Evolutionary conservation across 2,797 vertebrate genomes (phyloP).

Genomic region (Echeneis naucrates): DNA sequence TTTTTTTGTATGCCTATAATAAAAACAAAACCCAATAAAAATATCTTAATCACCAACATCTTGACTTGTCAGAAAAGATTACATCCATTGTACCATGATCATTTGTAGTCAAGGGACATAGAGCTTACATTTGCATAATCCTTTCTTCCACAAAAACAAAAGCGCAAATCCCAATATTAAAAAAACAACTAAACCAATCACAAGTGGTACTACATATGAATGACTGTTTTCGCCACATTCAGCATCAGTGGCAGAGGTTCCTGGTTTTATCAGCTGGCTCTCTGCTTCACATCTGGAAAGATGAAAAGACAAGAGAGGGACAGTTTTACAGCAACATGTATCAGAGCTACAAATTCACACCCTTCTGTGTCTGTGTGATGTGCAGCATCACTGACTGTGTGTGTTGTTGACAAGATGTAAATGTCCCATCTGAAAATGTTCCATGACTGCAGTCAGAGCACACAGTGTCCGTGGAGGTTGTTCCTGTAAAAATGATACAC

Average conservation of each 20-base stretch:
- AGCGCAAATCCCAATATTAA: neutral
- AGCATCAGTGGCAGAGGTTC: slow-evolving; percentile 48
- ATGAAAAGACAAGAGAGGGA: too few relatives aligned
- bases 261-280: slow-evolving; percentile 17
- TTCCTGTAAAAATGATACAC: slow-evolving; percentile 51
- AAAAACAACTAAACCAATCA: accelerated
- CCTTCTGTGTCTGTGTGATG: neutral
- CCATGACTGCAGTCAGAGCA: slow-evolving; percentile 60
- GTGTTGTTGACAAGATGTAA: slow-evolving; percentile 58
- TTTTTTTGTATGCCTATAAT: neutral
- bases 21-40: neutral
- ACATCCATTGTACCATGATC: neutral
- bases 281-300: slow-evolving; percentile 57
- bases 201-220: too few relatives aligned
- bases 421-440: slow-evolving; percentile 66
- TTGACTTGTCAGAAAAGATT: neutral
- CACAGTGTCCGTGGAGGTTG: slow-evolving; percentile 43
- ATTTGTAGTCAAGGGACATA: neutral
- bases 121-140: neutral
- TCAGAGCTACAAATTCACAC: neutral
- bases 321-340: neutral
- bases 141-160: neutral
- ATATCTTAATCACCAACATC: neutral
- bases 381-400: slow-evolving; percentile 56
- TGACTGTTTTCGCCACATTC: slow-evolving; percentile 28